phyloP scores from a whole-genome alignment of 2,113 vertebrate species.

The Ptilorrhoa leucosticta region DNA sequence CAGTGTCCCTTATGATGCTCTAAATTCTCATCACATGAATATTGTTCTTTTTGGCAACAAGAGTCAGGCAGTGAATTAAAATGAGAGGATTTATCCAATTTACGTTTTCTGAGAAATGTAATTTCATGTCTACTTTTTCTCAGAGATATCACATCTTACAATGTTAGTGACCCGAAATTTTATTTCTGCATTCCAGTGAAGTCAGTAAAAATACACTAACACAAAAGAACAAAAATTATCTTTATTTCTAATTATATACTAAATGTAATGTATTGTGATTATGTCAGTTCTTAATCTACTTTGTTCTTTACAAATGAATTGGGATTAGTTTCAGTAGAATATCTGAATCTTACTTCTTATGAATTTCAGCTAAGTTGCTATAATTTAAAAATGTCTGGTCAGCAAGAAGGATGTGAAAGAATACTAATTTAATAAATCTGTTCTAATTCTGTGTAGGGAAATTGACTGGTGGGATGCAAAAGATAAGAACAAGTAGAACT shows the following conservation, averaged over 20 bases:
- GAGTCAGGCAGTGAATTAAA: background rate
- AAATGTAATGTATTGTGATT: background rate
- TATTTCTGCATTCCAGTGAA: background rate
- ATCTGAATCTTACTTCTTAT: background rate
- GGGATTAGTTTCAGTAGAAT: background rate
- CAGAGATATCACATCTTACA: background rate
- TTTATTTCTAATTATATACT: background rate
- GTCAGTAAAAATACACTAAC: background rate
- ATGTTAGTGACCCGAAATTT: background rate
- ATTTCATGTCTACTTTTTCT: background rate
- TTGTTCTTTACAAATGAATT: background rate
- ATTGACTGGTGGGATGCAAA: background rate
- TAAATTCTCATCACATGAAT: background rate
- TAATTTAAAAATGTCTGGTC: background rate
- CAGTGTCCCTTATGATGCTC: background rate
- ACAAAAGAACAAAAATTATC: background rate
- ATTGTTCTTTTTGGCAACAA: background rate
- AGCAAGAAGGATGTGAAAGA: background rate
- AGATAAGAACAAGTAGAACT: background rate
- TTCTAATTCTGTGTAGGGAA: background rate
- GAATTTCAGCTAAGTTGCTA: background rate
- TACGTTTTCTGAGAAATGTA: background rate
- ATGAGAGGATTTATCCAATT: background rate
- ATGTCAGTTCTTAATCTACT: background rate
- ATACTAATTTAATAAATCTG: background rate